Evolutionary conservation across 2,888 invertebrate species (phyloP).

Genomic region (Drosophila mayaguana): DNA sequence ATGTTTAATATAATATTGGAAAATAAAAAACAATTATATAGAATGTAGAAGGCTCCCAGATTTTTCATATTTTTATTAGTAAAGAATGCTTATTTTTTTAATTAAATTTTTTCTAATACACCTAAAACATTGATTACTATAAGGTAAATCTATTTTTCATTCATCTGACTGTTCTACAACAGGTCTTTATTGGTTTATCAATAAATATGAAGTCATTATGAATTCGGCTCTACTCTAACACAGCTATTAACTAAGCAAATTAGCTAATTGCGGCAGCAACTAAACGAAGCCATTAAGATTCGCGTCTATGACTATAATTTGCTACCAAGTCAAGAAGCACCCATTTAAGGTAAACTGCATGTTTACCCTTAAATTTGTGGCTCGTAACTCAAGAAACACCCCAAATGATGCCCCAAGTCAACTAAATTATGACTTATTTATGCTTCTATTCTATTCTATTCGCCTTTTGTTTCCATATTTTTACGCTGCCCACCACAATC

Average conservation of each 20-base stretch:
- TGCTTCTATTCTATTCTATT: not conserved
- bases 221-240: not conserved
- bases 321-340: not conserved
- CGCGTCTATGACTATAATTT: not conserved
- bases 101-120: too few relatives aligned
- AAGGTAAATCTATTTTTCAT: too few relatives aligned
- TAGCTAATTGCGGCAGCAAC: not conserved
- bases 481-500: not conserved
- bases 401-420: not conserved
- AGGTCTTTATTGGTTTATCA: too few relatives aligned
- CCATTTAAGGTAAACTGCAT: not conserved
- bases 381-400: not conserved
- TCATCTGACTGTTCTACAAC: too few relatives aligned
- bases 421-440: not conserved
- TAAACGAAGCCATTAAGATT: not conserved
- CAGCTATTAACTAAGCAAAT: not conserved
- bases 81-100: too few relatives aligned
- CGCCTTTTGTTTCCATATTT: not conserved
- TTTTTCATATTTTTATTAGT: too few relatives aligned
- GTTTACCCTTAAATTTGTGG: not conserved
- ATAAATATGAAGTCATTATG: too few relatives aligned
- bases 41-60: too few relatives aligned
- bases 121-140: too few relatives aligned
- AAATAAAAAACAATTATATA: too few relatives aligned
- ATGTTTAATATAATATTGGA: too few relatives aligned